phyloP scores from a whole-genome alignment of 2,888 invertebrate genomes.

The Caradrina kadenii region DNA sequence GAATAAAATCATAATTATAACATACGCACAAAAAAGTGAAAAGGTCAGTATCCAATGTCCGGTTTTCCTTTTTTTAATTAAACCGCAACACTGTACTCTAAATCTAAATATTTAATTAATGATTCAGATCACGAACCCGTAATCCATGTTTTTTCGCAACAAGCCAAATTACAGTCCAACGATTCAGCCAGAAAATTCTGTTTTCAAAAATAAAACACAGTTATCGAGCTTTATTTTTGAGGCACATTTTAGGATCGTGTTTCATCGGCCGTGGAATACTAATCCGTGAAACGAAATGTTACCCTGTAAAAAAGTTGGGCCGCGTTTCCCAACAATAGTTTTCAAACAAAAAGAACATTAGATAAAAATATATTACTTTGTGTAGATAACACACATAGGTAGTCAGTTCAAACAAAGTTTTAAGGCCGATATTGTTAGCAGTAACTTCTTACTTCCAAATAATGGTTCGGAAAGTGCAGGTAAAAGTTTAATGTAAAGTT shows the following conservation, averaged over 20 bases:
- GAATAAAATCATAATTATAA: not conserved
- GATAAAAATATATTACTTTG: conserved; percentile 27
- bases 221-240: conserved; percentile 35
- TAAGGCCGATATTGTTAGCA: conserved; percentile 2
- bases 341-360: conserved; percentile 29
- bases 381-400: conserved; percentile 5
- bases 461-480: not conserved
- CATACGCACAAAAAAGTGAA: not conserved
- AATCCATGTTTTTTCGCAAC: conserved; percentile 28
- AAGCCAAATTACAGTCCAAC: conserved; percentile 30
- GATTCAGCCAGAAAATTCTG: not conserved
- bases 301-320: conserved; percentile 19
- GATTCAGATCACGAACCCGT: conserved; percentile 34
- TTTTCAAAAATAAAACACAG: conserved; percentile 36
- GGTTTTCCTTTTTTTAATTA: conserved; percentile 18
- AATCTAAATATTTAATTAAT: conserved; percentile 33
- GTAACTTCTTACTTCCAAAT: conserved; percentile 15
- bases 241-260: conserved; percentile 23
- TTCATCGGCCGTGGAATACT: conserved; percentile 41
- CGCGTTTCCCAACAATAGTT: conserved; percentile 16
- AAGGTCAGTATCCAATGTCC: not conserved
- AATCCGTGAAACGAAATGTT: conserved; percentile 26
- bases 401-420: conserved; percentile 23
- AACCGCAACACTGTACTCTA: conserved; percentile 4
- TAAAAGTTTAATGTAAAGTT: conserved; percentile 11